Percentiles rank a stretch among this genome's conserved stretches.
phyloP scores from a whole-genome alignment of 2,797 vertebrate species.

The Odontamblyopus lacepedii region DNA sequence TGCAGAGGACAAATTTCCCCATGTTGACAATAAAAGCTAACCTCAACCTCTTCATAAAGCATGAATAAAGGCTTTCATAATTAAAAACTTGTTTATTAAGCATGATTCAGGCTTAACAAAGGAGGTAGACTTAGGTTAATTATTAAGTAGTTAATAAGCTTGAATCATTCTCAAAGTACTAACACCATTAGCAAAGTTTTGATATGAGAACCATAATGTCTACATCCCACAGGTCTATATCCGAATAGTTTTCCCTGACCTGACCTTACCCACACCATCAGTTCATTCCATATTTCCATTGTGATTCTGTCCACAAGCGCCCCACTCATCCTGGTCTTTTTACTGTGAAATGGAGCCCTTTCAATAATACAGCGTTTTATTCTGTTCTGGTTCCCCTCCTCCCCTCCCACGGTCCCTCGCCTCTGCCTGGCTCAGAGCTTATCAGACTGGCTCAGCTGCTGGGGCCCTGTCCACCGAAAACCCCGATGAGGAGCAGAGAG shows the following conservation, averaged over 20 bases:
- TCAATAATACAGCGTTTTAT: constrained; percentile 54
- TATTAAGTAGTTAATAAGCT: too few species aligned
- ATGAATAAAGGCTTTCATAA: too few species aligned
- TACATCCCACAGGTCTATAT: not conserved
- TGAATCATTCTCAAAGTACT: too few species aligned
- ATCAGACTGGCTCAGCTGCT: constrained; percentile 70
- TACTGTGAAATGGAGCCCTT: constrained; percentile 61
- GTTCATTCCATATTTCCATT: constrained; percentile 13
- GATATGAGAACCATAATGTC: not conserved
- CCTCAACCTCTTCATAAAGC: too few species aligned
- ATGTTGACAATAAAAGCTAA: too few species aligned
- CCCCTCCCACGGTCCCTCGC: not conserved
- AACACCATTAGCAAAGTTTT: too few species aligned
- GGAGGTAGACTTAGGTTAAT: too few species aligned
- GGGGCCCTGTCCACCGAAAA: constrained; percentile 62
- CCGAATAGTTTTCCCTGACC: not conserved
- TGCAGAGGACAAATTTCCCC: too few species aligned
- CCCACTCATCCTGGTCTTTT: constrained; percentile 32
- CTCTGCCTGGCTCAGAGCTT: constrained; percentile 64
- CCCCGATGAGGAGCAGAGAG: constrained; percentile 22
- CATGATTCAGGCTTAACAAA: too few species aligned
- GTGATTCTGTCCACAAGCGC: constrained; percentile 24
- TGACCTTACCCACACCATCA: constrained; percentile 15
- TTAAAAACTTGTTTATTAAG: too few species aligned
- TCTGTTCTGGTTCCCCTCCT: constrained; percentile 34